Evolutionary conservation across 2,888 invertebrate genomes (phyloP).

Genomic region (Watsonalla binaria): DNA sequence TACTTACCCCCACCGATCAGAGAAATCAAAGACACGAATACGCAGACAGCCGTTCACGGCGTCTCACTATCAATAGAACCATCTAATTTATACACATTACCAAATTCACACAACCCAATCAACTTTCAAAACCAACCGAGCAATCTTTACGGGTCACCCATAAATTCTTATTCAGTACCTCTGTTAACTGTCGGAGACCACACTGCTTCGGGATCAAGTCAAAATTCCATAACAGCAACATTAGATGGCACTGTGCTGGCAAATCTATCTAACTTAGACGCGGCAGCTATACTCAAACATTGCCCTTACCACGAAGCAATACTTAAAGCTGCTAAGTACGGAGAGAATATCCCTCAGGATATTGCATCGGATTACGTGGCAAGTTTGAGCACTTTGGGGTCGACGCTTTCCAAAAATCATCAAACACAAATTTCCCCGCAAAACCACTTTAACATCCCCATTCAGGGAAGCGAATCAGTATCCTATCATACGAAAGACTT

Average conservation of each 20-base stretch:
- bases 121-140: constrained; percentile 62
- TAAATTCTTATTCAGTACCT: constrained; percentile 75
- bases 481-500: constrained; percentile 51
- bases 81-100: constrained; percentile 72
- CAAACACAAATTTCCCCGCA: constrained; percentile 42
- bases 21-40: constrained; percentile 70
- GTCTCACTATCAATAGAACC: constrained; percentile 71
- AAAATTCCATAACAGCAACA: constrained; percentile 55
- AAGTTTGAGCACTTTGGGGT: constrained; percentile 72
- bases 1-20: constrained; percentile 83
- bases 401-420: constrained; percentile 66
- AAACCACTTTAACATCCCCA: constrained; percentile 43
- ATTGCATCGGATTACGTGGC: constrained; percentile 74
- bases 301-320: constrained; percentile 75
- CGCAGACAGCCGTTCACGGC: constrained; percentile 41
- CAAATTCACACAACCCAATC: constrained; percentile 63
- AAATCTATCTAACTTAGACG: constrained; percentile 60
- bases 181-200: constrained; percentile 71
- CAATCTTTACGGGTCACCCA: constrained; percentile 60
- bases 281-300: constrained; percentile 70
- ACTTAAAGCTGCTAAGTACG: constrained; percentile 60
- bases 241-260: constrained; percentile 60
- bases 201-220: constrained; percentile 65
- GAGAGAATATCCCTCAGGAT: constrained; percentile 67
- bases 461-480: constrained; percentile 42